phyloP scores from a whole-genome alignment of 2,888 invertebrate genomes.

The Gari tellinella region DNA sequence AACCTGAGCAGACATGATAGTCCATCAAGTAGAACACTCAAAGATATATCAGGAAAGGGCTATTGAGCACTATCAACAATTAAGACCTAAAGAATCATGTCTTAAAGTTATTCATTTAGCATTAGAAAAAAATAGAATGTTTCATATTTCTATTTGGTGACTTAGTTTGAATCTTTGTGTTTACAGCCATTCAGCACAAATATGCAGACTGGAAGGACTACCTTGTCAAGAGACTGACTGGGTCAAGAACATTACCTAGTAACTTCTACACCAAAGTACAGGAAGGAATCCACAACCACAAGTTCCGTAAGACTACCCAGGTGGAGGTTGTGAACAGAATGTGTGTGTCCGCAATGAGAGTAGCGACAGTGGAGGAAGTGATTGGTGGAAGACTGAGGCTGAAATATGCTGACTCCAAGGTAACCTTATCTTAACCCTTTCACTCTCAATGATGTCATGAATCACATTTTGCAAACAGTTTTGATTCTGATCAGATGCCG shows the following conservation, averaged over 20 bases:
- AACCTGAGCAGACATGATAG: too few species aligned
- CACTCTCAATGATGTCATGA: too few species aligned
- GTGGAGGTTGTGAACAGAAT: conserved; percentile 98
- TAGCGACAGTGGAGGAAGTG: conserved; percentile 95
- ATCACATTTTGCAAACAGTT: too few species aligned
- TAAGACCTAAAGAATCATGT: too few species aligned
- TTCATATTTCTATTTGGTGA: too few species aligned
- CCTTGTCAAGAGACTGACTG: conserved; percentile 94
- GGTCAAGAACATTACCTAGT: conserved; percentile 96
- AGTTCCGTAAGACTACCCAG: conserved; percentile 88
- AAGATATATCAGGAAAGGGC: too few species aligned
- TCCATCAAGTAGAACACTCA: too few species aligned
- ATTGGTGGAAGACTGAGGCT: conserved; percentile 96
- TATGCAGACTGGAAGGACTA: conserved; percentile 98
- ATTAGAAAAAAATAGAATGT: too few species aligned
- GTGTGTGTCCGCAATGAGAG: conserved; percentile 94
- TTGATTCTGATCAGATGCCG: too few species aligned
- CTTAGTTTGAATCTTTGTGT: background rate
- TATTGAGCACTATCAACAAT: too few species aligned
- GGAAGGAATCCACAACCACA: conserved; percentile 79
- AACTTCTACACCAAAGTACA: conserved; percentile 93
- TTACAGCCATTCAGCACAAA: conserved; percentile 93
- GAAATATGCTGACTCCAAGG: conserved; percentile 89
- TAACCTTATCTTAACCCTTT: too few species aligned
- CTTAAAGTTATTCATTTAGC: too few species aligned